Evolutionary conservation across 2,797 vertebrate genomes (phyloP).

Genomic region (Buceros bicornis): DNA sequence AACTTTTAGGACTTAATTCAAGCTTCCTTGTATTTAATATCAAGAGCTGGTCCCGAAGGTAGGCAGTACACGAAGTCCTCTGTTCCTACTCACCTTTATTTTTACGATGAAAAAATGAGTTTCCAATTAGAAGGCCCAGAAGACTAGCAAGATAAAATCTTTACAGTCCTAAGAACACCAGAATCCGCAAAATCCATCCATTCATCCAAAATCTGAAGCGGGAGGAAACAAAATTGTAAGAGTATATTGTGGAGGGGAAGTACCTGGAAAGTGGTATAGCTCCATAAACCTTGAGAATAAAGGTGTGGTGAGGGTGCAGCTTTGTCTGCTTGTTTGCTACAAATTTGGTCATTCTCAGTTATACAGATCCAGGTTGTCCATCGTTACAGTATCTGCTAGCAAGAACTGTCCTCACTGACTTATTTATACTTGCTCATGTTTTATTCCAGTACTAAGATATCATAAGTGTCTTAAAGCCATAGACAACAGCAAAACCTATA

Average conservation of each 20-base stretch:
- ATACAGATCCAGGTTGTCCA: not conserved
- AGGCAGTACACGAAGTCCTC: not conserved
- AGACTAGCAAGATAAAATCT: not conserved
- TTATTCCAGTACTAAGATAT: not conserved
- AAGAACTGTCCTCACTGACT: not conserved
- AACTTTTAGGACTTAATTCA: not conserved
- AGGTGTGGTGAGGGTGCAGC: accelerated
- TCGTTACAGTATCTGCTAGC: not conserved
- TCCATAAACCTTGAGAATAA: not conserved
- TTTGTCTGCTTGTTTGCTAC: not conserved
- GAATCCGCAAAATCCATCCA: not conserved
- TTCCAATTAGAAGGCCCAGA: not conserved
- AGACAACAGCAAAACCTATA: not conserved
- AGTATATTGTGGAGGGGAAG: not conserved
- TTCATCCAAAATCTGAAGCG: not conserved
- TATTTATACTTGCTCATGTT: not conserved
- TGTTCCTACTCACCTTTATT: not conserved
- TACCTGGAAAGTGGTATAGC: not conserved
- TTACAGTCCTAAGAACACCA: not conserved
- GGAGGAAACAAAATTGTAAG: not conserved
- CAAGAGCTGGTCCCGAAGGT: not conserved
- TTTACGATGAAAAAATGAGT: not conserved
- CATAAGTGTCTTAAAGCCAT: not conserved
- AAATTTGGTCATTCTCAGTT: not conserved
- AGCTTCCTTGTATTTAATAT: not conserved